Conservation (phyloP, 1,140 invertebrate genomes). For the Spodoptera frugiperda region DNA sequence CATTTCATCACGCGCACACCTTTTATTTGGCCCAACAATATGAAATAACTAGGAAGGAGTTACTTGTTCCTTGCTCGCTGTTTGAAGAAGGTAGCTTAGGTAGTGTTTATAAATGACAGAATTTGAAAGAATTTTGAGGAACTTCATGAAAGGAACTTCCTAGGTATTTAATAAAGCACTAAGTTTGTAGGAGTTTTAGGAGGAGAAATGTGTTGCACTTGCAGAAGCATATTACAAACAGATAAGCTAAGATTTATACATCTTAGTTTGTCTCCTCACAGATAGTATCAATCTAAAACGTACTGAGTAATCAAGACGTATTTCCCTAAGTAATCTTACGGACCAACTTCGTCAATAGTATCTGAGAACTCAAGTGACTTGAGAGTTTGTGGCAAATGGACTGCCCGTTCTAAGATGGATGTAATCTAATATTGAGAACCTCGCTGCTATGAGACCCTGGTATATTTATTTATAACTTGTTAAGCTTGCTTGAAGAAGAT, state of each 20-base stretch:
- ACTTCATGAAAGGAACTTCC: no score
- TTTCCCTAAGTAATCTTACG: slow-evolving; percentile 23
- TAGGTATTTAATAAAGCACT: no score
- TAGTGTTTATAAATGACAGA: no score
- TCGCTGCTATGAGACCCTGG: slow-evolving; percentile 8
- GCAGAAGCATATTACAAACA: no score
- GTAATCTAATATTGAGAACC: slow-evolving; percentile 13
- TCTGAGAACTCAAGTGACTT: slow-evolving; percentile 1
- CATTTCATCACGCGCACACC: slow-evolving; percentile 15
- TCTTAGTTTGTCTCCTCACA: not conserved
- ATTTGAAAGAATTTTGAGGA: no score
- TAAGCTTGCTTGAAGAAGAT: not conserved
- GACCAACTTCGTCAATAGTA: slow-evolving; percentile 20
- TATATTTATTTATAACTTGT: not conserved
- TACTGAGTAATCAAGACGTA: slow-evolving; percentile 24
- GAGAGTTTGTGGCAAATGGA: slow-evolving; percentile 22
- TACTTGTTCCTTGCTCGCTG: no score
- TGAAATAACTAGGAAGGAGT: not conserved
- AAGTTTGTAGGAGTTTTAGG: no score
- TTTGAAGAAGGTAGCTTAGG: no score
- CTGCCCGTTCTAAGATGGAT: slow-evolving; percentile 4
- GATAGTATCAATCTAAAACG: slow-evolving; percentile 8
- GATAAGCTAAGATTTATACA: no score
- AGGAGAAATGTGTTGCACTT: no score
- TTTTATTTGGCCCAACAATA: slow-evolving; percentile 5